Evolutionary conservation across 1,140 invertebrate genomes (phyloP), one percentile per base, ranked within the genome.

Genomic region (Drosophila micromelanica): DNA sequence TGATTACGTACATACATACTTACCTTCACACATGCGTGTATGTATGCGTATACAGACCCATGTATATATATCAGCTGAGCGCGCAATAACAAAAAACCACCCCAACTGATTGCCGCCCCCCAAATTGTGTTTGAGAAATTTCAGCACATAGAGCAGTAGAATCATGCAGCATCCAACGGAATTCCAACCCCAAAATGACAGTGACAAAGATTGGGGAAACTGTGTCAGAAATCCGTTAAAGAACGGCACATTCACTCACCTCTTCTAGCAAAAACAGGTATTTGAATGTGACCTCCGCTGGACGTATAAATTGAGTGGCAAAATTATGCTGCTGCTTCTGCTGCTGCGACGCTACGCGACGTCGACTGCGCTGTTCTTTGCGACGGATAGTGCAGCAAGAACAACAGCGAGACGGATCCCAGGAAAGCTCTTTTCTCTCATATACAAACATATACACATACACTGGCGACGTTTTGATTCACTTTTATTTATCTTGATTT

Each of bases 161-260:
- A 48, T 46, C 13, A 40, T 27, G 6, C 57, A 78, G 72, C 79
- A 67, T 85, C 73, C 61, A 76, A 52, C 62, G 82, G 82, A 86
- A 86, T 86, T 65, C 69, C 82, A 78, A 74, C 82, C 81, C 77
- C 75, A 72, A 43, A 79, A 57, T 42, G 45, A n/a, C 35, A 51
- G 43, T 52, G 38, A 69, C 68, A 48, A 27, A 59, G 32, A 64
- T 52, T 63, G 38, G 30, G 30, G 15, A 78, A 84, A 55, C 43
- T 78, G 62, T 78, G 76, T 76, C 76, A 78, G 20, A 75, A 71
- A 67, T 60, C 37, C 48, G 57, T 52, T 15, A 45, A 55, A 35
- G 43, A 67, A 72, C 69, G 70, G 70, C 5, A 51, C 62, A 27
- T 8, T 9, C 61, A 73, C 71, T 69, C 51, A 73, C 71, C 71